Evolutionary conservation across 2,888 invertebrate species (phyloP), one percentile per base, ranked within the genome.

Genomic region (Pachydiplax longipennis): DNA sequence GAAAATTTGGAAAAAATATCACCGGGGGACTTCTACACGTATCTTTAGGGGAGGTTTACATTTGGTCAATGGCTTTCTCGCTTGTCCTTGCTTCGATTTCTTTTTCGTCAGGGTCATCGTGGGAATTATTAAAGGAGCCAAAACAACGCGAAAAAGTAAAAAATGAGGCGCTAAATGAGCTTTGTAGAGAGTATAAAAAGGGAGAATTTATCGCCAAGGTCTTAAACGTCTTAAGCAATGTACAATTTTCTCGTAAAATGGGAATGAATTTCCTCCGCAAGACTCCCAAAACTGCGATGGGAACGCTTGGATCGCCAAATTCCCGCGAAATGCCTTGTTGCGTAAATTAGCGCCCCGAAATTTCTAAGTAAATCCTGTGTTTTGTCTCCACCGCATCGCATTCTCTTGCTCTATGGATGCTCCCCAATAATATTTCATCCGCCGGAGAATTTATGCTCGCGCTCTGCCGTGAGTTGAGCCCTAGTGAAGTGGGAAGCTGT

Each of bases 401-500:
- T 40, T 87, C 37, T 65, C 87, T 87, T 37, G 18, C 40, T 61
- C 40, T 53, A 37, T 22, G 35, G 58, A 58, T 83, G 25, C 2
- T 12, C 15, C 18, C 37, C 58, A 37, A 35, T 87, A 87, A 87
- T 87, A 61, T 87, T 87, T 87, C 87, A 87, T 87, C 65, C 61
- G 18, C 53, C 35, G 53, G 61, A 58, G 65, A 87, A 87, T 87
- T 65, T 65, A 40, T 61, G 22, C 61, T 61, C 61, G 37, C 35
- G 37, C n/a, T 35, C 37, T 58, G 83, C 31, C 5, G 13, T 37
- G 35, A 31, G 61, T 87, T 65, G 37, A 61, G 87, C 37, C 87
- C 61, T 87, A 40, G 87, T 61, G 87, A 87, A 87, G 87, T 61
- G 87, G 87, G 87, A 87, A 87, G 87, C 61, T 87, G 87, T 87